Conservation (phyloP, 2,113 vertebrate species). For the Salvelinus namaycush region DNA sequence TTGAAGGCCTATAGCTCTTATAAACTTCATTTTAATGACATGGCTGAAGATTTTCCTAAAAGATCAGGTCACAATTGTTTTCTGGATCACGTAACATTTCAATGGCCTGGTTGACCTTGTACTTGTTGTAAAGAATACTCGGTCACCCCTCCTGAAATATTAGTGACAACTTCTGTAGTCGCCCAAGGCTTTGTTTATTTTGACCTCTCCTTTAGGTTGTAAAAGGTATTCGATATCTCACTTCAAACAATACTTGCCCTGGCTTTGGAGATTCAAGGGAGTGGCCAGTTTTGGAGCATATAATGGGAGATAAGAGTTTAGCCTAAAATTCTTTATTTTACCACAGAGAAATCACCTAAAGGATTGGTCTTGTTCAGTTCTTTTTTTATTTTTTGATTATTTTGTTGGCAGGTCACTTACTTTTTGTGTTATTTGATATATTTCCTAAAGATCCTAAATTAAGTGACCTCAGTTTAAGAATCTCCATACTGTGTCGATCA, state of each 20-base stretch:
- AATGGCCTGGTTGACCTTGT: not conserved
- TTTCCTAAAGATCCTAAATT: constrained; percentile 73
- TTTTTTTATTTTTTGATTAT: constrained; percentile 61
- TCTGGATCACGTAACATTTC: not conserved
- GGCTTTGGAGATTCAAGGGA: not conserved
- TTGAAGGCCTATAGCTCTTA: constrained; percentile 3
- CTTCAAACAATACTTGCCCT: constrained; percentile 4
- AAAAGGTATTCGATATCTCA: constrained; percentile 16
- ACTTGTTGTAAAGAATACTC: not conserved
- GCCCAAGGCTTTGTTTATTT: constrained; percentile 92
- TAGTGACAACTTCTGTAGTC: constrained; percentile 40
- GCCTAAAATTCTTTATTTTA: not conserved
- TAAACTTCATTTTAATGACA: not conserved
- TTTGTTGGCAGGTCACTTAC: constrained; percentile 89
- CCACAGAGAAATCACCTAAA: constrained; percentile 82
- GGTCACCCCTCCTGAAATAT: constrained; percentile 26
- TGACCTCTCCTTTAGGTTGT: constrained; percentile 98
- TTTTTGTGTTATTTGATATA: constrained; percentile 73
- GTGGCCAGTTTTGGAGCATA: not conserved
- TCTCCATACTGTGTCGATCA: constrained; percentile 98
- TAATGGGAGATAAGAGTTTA: constrained; percentile 17
- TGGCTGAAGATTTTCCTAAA: not conserved
- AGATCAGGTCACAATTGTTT: too few relatives aligned
- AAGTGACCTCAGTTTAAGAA: constrained; percentile 94
- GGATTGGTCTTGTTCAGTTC: constrained; percentile 86